Conservation (phyloP, 2,113 vertebrate genomes). For the Podiceps cristatus region DNA sequence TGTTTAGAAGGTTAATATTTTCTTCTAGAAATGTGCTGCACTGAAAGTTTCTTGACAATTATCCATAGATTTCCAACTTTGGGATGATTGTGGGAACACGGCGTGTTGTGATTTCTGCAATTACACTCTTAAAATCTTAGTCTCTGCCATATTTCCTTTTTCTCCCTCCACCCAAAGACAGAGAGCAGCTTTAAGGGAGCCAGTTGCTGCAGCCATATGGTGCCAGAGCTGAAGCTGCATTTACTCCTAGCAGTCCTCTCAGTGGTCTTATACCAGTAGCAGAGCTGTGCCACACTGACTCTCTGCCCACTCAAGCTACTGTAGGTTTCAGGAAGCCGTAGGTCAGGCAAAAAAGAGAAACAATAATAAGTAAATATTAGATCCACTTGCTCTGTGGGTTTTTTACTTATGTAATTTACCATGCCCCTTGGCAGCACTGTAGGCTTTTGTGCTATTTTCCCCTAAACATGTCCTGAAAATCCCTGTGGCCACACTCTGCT, state of each 20-base stretch:
- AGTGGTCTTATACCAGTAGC: not conserved
- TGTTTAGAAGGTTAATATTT: not conserved
- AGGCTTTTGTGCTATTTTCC: not conserved
- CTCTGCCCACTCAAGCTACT: not conserved
- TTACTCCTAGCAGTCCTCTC: not conserved
- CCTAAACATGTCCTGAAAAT: not conserved
- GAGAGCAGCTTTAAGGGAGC: not conserved
- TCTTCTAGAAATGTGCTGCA: not conserved
- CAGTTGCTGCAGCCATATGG: not conserved
- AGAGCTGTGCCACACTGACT: not conserved
- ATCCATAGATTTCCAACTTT: not conserved
- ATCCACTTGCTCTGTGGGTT: not conserved
- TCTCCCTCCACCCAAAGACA: not conserved
- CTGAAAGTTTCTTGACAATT: not conserved
- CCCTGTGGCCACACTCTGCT: fast-evolving
- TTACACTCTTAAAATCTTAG: not conserved
- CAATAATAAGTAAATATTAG: not conserved
- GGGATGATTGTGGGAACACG: not conserved
- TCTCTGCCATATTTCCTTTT: not conserved
- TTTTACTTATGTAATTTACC: not conserved
- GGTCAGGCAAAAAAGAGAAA: not conserved
- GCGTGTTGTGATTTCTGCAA: not conserved
- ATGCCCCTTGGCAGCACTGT: not conserved
- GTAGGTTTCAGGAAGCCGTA: not conserved
- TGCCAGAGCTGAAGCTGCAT: not conserved